Conservation (phyloP, 1,140 invertebrate species). For the Parasteatoda tepidariorum region DNA sequence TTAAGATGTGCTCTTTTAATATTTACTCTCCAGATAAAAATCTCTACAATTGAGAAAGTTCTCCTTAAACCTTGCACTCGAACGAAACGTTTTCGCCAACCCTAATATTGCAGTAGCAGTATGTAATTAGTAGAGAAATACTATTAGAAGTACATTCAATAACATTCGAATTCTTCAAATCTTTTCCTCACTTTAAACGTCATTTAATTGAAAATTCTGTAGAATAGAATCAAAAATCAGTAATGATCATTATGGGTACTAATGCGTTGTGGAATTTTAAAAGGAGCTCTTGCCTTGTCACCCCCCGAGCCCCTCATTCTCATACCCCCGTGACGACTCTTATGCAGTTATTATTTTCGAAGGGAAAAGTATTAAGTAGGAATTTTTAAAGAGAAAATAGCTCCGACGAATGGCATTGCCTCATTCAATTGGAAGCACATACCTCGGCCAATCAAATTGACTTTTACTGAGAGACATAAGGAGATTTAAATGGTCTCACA, state of each 20-base stretch:
- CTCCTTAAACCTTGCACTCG: too few species aligned
- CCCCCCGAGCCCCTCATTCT: not conserved
- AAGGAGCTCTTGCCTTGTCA: too few species aligned
- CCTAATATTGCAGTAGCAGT: not conserved
- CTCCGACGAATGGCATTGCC: not conserved
- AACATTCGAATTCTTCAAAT: conserved; percentile 11
- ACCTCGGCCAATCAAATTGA: conserved; percentile 35
- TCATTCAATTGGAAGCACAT: conserved; percentile 6
- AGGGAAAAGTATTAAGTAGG: conserved; percentile 19
- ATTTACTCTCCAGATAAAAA: too few species aligned
- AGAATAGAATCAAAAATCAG: conserved; percentile 11
- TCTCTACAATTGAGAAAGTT: too few species aligned
- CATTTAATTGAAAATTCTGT: not conserved
- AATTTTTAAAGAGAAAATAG: not conserved
- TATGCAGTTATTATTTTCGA: conserved; percentile 33
- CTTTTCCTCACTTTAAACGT: conserved; percentile 2
- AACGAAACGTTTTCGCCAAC: too few species aligned
- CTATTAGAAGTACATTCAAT: conserved; percentile 15
- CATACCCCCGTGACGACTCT: not conserved
- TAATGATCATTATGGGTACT: conserved; percentile 36
- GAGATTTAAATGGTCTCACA: not conserved
- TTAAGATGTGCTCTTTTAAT: too few species aligned
- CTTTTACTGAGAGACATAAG: not conserved
- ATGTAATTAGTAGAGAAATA: conserved; percentile 47
- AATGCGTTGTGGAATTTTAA: conserved; percentile 5